These are phyloP conservation scores for Tenthredo distinguenda DNA, from an alignment of 2,888 invertebrate species.

Conservation along the genomic window DNA sequence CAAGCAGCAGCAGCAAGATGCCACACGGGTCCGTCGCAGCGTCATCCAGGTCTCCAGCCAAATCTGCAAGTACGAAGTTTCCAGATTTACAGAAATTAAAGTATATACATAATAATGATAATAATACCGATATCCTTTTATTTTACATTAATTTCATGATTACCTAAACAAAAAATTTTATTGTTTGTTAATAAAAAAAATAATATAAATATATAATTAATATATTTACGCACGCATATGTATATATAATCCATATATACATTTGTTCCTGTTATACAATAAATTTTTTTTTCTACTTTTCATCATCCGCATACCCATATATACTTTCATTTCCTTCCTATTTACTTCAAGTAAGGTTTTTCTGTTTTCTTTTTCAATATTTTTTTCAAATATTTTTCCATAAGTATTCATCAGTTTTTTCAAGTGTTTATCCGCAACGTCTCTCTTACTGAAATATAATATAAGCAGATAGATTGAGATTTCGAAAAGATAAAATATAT, in stretches of 20 bases:
- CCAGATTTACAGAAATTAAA: constrained; percentile 41
- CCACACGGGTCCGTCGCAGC: constrained; percentile 29
- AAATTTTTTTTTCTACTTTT: background rate
- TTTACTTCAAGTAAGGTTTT: background rate
- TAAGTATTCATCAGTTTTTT: too few species aligned
- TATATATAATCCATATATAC: background rate
- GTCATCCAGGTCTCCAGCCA: constrained; percentile 44
- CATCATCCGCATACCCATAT: background rate
- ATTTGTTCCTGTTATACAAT: background rate
- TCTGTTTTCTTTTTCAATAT: too few species aligned
- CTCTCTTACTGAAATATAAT: too few species aligned
- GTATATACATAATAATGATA: background rate
- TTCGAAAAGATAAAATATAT: too few species aligned
- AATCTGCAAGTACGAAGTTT: constrained; percentile 52
- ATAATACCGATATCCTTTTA: background rate
- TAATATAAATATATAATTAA: background rate
- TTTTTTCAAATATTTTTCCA: too few species aligned
- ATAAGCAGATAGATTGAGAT: too few species aligned
- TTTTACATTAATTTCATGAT: background rate
- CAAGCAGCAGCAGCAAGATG: constrained; percentile 30
- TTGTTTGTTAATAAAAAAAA: constrained; percentile 3
- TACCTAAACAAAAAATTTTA: background rate
- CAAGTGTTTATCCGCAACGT: too few species aligned
- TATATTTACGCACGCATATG: background rate
- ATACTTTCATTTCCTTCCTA: background rate